These are phyloP conservation scores for Pipistrellus nathusii DNA, from an alignment of 2,797 vertebrate species.

Conservation along the genomic window DNA sequence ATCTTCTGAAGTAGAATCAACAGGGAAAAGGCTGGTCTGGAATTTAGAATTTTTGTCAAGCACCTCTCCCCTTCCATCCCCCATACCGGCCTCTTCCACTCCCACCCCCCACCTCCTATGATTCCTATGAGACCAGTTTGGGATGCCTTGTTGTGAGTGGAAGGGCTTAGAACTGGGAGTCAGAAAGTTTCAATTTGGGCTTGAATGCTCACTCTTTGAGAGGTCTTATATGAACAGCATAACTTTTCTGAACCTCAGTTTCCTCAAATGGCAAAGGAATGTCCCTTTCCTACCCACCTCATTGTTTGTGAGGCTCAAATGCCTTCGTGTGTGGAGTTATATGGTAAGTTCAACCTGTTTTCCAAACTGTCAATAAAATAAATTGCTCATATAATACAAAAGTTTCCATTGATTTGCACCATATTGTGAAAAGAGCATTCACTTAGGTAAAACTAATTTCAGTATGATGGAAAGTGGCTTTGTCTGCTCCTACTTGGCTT, in stretches of 20 bases:
- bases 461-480: neutral
- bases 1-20: neutral
- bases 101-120: too few species aligned
- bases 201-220: neutral
- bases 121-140: neutral
- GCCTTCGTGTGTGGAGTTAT: neutral
- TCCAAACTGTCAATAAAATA: neutral
- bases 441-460: neutral
- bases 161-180: neutral
- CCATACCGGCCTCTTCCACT: rapidly evolving
- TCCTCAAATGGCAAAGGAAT: neutral
- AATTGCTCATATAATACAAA: neutral
- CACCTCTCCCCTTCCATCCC: too few species aligned
- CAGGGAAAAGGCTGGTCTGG: neutral
- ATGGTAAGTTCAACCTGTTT: neutral
- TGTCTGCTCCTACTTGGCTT: neutral
- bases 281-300: neutral
- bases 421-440: neutral
- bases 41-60: neutral
- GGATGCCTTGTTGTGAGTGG: neutral
- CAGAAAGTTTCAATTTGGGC: neutral
- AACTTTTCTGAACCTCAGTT: neutral
- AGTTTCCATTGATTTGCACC: neutral
- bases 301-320: neutral
- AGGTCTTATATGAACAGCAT: neutral